Percentiles rank a stretch among this genome's conserved stretches.
These are phyloP conservation scores for Baronia brevicornis DNA, from an alignment of 2,888 invertebrate genomes.

Conservation along the genomic window DNA sequence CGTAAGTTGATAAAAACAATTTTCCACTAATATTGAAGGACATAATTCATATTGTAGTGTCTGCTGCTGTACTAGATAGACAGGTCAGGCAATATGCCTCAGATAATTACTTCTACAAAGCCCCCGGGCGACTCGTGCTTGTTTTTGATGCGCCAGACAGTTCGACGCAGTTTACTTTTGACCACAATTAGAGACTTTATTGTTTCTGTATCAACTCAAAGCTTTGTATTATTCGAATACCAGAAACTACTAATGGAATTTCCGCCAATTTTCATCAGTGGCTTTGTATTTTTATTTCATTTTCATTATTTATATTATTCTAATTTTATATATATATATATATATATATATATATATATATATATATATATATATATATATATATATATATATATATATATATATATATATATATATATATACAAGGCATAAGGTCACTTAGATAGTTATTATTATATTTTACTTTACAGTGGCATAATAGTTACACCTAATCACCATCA, in stretches of 20 bases:
- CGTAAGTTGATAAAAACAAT: too few relatives aligned
- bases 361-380: too few relatives aligned
- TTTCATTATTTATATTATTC: too few relatives aligned
- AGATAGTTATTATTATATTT: too few relatives aligned
- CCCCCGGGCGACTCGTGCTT: conserved; percentile 23
- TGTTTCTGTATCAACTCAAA: conserved; percentile 6
- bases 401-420: too few relatives aligned
- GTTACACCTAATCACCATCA: too few relatives aligned
- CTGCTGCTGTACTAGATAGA: conserved; percentile 8
- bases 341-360: too few relatives aligned
- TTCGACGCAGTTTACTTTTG: conserved; percentile 19
- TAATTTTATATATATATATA: too few relatives aligned
- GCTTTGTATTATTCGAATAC: neutral
- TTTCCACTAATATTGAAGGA: conserved; percentile 7
- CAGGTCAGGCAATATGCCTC: conserved; percentile 10
- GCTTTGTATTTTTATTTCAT: conserved; percentile 1
- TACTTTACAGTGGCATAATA: too few relatives aligned
- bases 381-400: too few relatives aligned
- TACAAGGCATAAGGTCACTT: too few relatives aligned
- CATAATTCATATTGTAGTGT: conserved; percentile 2
- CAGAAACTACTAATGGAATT: conserved; percentile 2
- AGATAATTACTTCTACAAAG: conserved; percentile 17
- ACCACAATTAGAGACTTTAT: conserved; percentile 9
- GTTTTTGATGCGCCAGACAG: conserved; percentile 22
- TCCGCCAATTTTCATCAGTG: neutral